phyloP scores from a whole-genome alignment of 2,797 vertebrate species.

The Poeciliopsis presidionis region DNA sequence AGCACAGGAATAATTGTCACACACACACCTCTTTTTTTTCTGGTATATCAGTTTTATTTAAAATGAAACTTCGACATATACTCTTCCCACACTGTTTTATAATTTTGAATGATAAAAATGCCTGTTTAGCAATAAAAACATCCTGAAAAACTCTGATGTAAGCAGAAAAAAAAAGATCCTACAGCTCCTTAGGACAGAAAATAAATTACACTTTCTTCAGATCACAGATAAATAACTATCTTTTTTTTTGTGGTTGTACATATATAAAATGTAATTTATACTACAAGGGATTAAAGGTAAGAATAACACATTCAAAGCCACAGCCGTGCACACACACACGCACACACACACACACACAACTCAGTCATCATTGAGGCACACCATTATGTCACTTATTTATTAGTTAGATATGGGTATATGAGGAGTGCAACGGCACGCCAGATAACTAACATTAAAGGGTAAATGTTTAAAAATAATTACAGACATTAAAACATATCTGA shows the following conservation, averaged over 20 bases:
- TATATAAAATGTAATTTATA: constrained; percentile 73
- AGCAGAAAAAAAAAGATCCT: constrained; percentile 63
- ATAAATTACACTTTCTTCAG: constrained; percentile 83
- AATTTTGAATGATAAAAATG: constrained; percentile 57
- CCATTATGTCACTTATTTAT: constrained; percentile 38
- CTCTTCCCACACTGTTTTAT: constrained; percentile 53
- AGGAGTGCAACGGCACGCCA: constrained; percentile 55
- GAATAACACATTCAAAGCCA: constrained; percentile 59
- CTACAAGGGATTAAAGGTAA: constrained; percentile 66
- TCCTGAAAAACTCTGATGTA: constrained; percentile 72
- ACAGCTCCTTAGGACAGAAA: constrained; percentile 72
- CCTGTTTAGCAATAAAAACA: constrained; percentile 67
- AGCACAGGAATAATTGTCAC: constrained; percentile 19
- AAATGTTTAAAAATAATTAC: constrained; percentile 64
- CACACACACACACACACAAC: constrained; percentile 8
- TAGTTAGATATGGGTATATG: constrained; percentile 69
- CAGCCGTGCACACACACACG: constrained; percentile 19
- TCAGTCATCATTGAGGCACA: constrained; percentile 16
- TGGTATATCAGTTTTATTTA: constrained; percentile 73
- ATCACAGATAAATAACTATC: constrained; percentile 84
- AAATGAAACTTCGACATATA: constrained; percentile 67
- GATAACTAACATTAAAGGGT: constrained; percentile 56
- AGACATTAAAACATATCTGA: constrained; percentile 78
- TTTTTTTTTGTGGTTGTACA: constrained; percentile 50
- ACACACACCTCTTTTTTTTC: constrained; percentile 11